phyloP scores from a whole-genome alignment of 2,113 vertebrate species.

The Boleophthalmus pectinirostris region DNA sequence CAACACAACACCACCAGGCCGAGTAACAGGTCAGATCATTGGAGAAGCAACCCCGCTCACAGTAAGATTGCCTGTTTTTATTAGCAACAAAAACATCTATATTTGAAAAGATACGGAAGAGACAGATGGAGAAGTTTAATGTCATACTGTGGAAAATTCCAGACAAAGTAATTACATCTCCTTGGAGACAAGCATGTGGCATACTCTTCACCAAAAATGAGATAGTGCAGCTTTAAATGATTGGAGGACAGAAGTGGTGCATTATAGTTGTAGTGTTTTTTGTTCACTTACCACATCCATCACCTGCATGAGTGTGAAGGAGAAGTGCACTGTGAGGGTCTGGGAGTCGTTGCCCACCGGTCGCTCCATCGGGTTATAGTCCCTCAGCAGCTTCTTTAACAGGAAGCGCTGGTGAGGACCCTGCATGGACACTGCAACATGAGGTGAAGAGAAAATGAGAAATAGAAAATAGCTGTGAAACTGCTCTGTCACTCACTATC shows the following conservation, averaged over 20 bases:
- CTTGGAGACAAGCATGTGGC: too few species aligned
- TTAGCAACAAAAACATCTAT: too few species aligned
- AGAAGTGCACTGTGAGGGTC: conserved; percentile 77
- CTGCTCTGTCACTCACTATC: conserved; percentile 4
- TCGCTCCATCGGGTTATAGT: conserved; percentile 82
- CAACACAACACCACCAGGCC: too few species aligned
- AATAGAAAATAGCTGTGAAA: conserved; percentile 2
- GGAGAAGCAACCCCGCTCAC: too few species aligned
- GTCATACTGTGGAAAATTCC: too few species aligned
- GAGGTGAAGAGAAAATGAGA: background rate
- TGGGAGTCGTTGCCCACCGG: conserved; percentile 82
- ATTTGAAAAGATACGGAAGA: too few species aligned
- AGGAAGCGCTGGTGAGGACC: conserved; percentile 80
- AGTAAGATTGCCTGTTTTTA: too few species aligned
- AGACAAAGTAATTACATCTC: too few species aligned
- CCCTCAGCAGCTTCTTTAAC: conserved; percentile 78
- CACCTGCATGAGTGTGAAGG: conserved; percentile 80
- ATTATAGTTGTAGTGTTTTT: background rate
- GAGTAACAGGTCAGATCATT: too few species aligned
- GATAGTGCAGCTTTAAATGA: too few species aligned
- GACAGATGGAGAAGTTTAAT: too few species aligned
- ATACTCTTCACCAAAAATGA: too few species aligned
- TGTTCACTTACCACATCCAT: conserved; percentile 80
- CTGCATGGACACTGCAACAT: conserved; percentile 72
- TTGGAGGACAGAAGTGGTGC: background rate